Evolutionary conservation across 2,113 vertebrate species (phyloP).

Genomic region (Notarius lentiginosus): DNA sequence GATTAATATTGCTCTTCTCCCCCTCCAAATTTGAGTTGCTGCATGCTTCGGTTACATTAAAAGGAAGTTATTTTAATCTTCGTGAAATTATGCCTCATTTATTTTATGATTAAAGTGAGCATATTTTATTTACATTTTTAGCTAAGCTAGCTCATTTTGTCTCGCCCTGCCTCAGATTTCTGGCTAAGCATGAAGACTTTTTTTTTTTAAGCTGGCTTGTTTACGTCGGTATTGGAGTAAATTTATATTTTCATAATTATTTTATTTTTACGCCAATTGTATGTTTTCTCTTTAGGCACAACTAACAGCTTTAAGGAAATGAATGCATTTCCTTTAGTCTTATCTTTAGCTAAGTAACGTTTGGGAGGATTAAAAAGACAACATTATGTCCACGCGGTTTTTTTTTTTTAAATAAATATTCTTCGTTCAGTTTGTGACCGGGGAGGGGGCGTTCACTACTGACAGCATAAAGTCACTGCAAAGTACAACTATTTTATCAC

Average conservation of each 20-base stretch:
- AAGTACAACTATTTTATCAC: too few species aligned
- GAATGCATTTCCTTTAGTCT: neutral
- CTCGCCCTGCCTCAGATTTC: neutral
- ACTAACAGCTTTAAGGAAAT: neutral
- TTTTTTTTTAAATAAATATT: too few species aligned
- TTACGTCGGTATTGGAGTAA: neutral
- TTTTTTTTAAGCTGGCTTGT: neutral
- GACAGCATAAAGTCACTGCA: neutral
- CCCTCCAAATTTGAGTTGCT: slow-evolving; percentile 11
- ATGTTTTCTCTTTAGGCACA: neutral
- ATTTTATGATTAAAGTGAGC: neutral
- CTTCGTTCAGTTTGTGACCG: too few species aligned
- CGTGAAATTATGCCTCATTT: neutral
- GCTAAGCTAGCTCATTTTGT: slow-evolving; percentile 11
- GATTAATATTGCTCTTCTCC: too few species aligned
- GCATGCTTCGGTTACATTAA: neutral
- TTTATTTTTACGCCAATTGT: neutral
- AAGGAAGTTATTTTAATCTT: neutral
- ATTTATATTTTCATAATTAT: neutral
- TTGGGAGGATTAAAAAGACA: too few species aligned
- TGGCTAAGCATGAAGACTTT: neutral
- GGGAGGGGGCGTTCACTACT: neutral
- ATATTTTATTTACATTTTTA: slow-evolving; percentile 1
- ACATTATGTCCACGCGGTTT: too few species aligned
- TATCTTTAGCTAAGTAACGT: neutral